Evolutionary conservation across 2,888 invertebrate genomes (phyloP), one percentile per base, ranked within the genome.

Genomic region (Monochamus alternatus): DNA sequence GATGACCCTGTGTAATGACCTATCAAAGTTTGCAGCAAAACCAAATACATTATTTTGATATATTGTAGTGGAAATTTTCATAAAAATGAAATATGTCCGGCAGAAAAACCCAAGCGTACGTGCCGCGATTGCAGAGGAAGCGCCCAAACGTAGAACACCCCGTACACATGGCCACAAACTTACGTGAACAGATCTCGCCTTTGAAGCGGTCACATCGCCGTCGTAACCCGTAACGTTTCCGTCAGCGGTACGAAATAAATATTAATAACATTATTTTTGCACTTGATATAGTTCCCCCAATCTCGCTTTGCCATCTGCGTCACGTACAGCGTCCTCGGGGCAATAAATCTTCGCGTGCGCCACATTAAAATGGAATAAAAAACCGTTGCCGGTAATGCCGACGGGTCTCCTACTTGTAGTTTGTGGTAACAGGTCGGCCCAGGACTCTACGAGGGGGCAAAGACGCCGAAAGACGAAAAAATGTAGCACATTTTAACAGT

Each of bases 201-300:
- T 47, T 47, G 47, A 47, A 10, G 12, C 47, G 12, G 47, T 12
- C 47, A 5, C 7, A 44, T 44, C 7, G 10, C 55, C 38, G 30
- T 55, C 30, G 58, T 58, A 44, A 58, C 38, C 58, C 68, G 68
- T 43, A 58, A 58, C 58, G 38, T 43, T 14, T 67, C 38, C 32
- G 32, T 38, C 44, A 67, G 38, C 43, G 14, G 66, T 43, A 68
- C 30, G 14, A 43, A 58, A 69, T 69, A 69, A 69, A 69, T 69
- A 69, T 69, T 69, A 69, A 69, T 69, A 69, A 44, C 69, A 47
- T 69, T 69, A 69, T 69, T 60, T 68, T 60, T 69, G 69, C 60
- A 60, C 60, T 69, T 69, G 69, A 44, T 69, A 69, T 43, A 60
- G 69, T 69, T 60, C 60, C n/a, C 31, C 44, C 44, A 60, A 69